Conservation (phyloP, 2,113 vertebrate genomes). For the Prietella phreatophila region DNA sequence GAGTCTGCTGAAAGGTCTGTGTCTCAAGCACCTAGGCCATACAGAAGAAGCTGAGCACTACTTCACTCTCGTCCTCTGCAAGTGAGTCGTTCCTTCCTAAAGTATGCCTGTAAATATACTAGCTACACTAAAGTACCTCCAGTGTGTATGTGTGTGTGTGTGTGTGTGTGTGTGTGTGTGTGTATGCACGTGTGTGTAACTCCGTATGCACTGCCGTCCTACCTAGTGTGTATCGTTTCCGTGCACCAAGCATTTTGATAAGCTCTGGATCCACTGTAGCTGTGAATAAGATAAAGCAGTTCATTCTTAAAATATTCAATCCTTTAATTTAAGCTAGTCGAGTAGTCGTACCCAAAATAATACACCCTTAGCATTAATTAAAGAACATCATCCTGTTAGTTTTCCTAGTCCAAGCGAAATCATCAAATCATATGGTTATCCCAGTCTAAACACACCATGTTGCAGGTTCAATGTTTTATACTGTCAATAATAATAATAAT, state of each 20-base stretch:
- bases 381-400: not conserved
- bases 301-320: not conserved
- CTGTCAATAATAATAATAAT: not conserved
- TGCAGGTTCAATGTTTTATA: not conserved
- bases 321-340: not conserved
- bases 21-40: slow-evolving; percentile 89
- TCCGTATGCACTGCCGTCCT: not conserved
- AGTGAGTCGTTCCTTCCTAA: slow-evolving; percentile 73
- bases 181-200: not conserved
- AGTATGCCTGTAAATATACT: not conserved
- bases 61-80: slow-evolving; percentile 87
- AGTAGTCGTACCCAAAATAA: not conserved
- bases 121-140: not conserved
- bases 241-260: not conserved
- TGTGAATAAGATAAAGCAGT: not conserved
- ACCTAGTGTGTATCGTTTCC: not conserved
- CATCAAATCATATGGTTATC: not conserved
- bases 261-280: not conserved
- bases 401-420: not conserved
- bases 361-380: not conserved
- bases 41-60: slow-evolving; percentile 86
- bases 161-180: no score
- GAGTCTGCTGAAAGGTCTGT: slow-evolving; percentile 89
- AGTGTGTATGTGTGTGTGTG: not conserved
- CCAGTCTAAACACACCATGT: not conserved